Percentiles rank a stretch among this genome's conserved stretches.
Conservation (phyloP, 2,888 invertebrate species). For the Trichogramma dendrolimi region DNA sequence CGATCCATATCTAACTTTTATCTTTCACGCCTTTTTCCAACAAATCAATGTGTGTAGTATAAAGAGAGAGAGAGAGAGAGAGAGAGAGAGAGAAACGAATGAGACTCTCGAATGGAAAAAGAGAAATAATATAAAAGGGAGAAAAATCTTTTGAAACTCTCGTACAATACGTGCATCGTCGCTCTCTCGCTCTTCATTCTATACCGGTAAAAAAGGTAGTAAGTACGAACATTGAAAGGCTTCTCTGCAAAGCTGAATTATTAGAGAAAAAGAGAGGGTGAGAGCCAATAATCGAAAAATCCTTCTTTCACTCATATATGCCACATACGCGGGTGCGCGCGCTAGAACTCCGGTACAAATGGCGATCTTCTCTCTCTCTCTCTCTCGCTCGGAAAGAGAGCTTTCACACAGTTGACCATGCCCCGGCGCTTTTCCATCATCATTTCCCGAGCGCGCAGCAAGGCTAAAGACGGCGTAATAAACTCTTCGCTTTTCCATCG, state of each 20-base stretch:
- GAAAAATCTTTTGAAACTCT: constrained; percentile 16
- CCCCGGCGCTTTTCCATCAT: constrained; percentile 30
- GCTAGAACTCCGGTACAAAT: constrained; percentile 13
- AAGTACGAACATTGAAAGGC: not conserved
- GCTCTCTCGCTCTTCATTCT: too few species aligned
- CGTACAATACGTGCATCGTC: too few species aligned
- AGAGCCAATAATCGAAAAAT: constrained; percentile 28
- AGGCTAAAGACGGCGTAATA: not conserved
- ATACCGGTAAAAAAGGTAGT: not conserved
- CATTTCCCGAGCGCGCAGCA: constrained; percentile 22
- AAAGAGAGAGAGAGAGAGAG: not conserved
- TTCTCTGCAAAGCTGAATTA: too few species aligned
- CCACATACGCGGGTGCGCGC: not conserved
- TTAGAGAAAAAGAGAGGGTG: constrained; percentile 12
- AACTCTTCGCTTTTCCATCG: too few species aligned
- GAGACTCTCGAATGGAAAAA: not conserved
- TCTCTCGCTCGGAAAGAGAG: not conserved
- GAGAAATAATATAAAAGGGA: constrained; percentile 1
- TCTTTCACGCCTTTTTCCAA: constrained; percentile 11
- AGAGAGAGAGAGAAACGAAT: constrained; percentile 2
- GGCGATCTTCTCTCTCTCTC: constrained; percentile 6
- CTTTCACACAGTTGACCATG: not conserved
- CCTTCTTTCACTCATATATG: constrained; percentile 23
- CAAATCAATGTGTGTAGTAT: constrained; percentile 32
- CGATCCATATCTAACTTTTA: too few species aligned